Percentiles rank a stretch among this genome's conserved stretches.
Evolutionary conservation across 1,140 invertebrate genomes (phyloP).

Genomic region (Scaptomyza pallida): DNA sequence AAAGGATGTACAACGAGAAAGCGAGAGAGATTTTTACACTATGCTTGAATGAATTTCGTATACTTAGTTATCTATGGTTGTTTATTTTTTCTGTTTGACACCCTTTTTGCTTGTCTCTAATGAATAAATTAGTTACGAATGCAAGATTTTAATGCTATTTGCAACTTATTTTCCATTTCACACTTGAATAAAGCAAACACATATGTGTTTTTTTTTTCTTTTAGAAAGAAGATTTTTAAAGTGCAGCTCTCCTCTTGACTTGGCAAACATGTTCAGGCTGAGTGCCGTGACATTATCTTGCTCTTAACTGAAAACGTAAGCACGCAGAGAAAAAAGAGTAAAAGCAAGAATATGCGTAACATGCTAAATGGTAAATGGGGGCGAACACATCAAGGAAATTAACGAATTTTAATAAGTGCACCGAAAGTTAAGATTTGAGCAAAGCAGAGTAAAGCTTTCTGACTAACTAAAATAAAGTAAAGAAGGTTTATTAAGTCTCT

Average conservation of each 20-base stretch:
- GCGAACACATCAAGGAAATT: neutral
- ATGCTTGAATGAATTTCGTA: slow-evolving; percentile 1
- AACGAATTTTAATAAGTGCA: no score
- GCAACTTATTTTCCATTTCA: slow-evolving; percentile 30
- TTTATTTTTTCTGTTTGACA: neutral
- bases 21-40: neutral
- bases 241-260: slow-evolving; percentile 31
- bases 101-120: slow-evolving; percentile 3
- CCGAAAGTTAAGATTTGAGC: no score
- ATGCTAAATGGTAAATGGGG: neutral
- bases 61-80: slow-evolving; percentile 19
- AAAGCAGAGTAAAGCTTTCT: no score
- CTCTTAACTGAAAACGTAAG: slow-evolving; percentile 35
- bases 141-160: slow-evolving; percentile 16
- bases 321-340: slow-evolving; percentile 1
- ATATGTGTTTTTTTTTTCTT: no score
- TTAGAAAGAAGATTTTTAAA: no score
- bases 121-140: neutral
- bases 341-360: neutral
- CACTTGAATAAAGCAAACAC: slow-evolving; percentile 40
- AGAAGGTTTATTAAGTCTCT: no score
- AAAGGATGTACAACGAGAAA: neutral
- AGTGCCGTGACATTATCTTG: slow-evolving; percentile 57
- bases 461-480: no score
- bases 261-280: slow-evolving; percentile 17